These are phyloP conservation scores for Pyrocoelia pectoralis DNA, from an alignment of 2,888 invertebrate species.

Conservation along the genomic window DNA sequence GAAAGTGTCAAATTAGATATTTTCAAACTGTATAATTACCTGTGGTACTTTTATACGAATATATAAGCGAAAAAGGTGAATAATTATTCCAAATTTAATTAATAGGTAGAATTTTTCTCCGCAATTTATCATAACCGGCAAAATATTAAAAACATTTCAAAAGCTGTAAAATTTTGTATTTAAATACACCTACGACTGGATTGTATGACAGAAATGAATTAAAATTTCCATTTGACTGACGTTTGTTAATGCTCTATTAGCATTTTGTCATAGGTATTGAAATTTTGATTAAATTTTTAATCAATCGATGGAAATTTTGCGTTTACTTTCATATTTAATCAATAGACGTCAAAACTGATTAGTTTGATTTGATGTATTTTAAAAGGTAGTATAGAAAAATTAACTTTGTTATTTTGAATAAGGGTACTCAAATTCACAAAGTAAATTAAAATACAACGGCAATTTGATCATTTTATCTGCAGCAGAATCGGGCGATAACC, in stretches of 20 bases:
- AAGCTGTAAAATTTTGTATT: background rate
- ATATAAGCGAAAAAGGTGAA: too few species aligned
- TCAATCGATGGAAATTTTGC: background rate
- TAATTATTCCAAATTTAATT: too few species aligned
- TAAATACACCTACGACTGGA: background rate
- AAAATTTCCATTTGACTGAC: background rate
- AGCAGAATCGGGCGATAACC: slow-evolving; percentile 58
- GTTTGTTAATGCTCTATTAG: background rate
- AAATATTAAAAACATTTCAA: background rate
- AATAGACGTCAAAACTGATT: slow-evolving; percentile 4
- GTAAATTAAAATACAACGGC: slow-evolving; percentile 39
- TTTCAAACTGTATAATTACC: too few species aligned
- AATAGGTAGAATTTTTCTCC: too few species aligned
- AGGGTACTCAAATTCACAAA: slow-evolving; percentile 16
- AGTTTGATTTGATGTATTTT: background rate
- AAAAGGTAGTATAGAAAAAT: slow-evolving; percentile 2
- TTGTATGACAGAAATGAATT: background rate
- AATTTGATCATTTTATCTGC: slow-evolving; percentile 39
- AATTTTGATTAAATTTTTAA: background rate
- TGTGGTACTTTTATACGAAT: too few species aligned
- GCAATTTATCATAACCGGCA: background rate
- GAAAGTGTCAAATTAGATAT: too few species aligned
- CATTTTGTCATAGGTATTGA: background rate
- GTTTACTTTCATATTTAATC: background rate
- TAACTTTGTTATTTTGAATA: slow-evolving; percentile 10